These are phyloP conservation scores for Bubo scandiacus DNA, from an alignment of 2,113 vertebrate species.

Conservation along the genomic window DNA sequence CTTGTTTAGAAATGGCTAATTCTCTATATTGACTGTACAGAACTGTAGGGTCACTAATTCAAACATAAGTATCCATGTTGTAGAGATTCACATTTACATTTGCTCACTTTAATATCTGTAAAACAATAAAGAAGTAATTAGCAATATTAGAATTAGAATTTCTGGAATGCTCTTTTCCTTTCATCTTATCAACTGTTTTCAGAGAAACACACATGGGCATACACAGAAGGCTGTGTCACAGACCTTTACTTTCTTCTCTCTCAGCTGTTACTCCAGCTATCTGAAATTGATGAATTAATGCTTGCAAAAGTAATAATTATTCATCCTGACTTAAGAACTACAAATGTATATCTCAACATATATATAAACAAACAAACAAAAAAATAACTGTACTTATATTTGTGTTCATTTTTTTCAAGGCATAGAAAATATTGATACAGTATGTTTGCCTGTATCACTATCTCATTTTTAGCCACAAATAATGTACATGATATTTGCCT, in stretches of 20 bases:
- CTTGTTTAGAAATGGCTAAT: neutral
- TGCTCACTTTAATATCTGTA: neutral
- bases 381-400: neutral
- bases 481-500: neutral
- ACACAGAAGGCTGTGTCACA: neutral
- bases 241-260: neutral
- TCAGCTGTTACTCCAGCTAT: neutral
- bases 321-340: neutral
- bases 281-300: neutral
- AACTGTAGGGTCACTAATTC: neutral
- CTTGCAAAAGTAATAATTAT: neutral
- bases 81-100: neutral
- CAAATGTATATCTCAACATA: neutral
- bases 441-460: neutral
- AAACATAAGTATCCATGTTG: neutral
- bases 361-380: neutral
- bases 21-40: neutral
- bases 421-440: neutral
- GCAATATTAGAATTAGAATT: neutral
- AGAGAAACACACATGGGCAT: neutral
- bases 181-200: neutral
- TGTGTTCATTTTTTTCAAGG: neutral
- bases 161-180: neutral
- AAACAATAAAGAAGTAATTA: neutral
- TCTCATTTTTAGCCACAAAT: neutral